These are phyloP conservation scores for Rhinoderma darwinii DNA, from an alignment of 2,113 vertebrate species.

Conservation along the genomic window DNA sequence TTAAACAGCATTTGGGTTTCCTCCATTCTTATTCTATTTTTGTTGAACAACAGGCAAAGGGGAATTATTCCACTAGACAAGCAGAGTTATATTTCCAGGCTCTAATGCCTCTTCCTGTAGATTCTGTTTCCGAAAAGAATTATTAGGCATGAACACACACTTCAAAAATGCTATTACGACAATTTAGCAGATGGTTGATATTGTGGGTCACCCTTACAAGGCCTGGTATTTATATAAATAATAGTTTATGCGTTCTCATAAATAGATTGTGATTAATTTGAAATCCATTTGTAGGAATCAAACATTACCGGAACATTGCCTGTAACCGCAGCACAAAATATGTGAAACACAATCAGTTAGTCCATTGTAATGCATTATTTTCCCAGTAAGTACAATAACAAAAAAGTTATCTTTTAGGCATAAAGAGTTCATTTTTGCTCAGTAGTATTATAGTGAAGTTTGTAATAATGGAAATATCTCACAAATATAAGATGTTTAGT, in stretches of 20 bases:
- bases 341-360: conserved; percentile 75
- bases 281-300: conserved; percentile 78
- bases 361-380: conserved; percentile 73
- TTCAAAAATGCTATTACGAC: conserved; percentile 76
- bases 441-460: not conserved
- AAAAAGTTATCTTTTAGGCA: conserved; percentile 19
- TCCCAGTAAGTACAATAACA: conserved; percentile 59
- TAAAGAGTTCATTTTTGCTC: not conserved
- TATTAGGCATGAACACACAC: conserved; percentile 68
- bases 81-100: conserved; percentile 67
- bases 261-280: conserved; percentile 84
- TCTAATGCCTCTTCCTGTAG: conserved; percentile 66
- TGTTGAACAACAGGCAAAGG: conserved; percentile 63
- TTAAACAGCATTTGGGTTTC: conserved; percentile 54
- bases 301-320: conserved; percentile 78
- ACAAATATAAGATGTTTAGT: not conserved
- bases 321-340: conserved; percentile 74
- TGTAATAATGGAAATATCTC: not conserved
- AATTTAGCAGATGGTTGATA: conserved; percentile 74
- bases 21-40: conserved; percentile 62
- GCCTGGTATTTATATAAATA: conserved; percentile 84
- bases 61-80: conserved; percentile 66
- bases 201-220: conserved; percentile 68
- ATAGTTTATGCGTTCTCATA: conserved; percentile 83
- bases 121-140: conserved; percentile 67